phyloP scores from a whole-genome alignment of 2,888 invertebrate genomes.

The Drosophila trichaetosa region DNA sequence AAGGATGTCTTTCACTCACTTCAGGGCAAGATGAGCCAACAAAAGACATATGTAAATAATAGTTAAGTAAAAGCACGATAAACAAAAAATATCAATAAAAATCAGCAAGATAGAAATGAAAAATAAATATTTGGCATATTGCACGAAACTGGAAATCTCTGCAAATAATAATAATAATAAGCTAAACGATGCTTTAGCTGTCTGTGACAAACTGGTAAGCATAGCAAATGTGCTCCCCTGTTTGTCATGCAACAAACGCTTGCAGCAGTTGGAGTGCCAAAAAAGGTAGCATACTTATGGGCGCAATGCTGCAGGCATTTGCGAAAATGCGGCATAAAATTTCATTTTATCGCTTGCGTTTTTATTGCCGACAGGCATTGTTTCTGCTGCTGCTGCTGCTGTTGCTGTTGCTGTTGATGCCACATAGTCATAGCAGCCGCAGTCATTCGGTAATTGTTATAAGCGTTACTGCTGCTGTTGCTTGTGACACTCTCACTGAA shows the following conservation, averaged over 20 bases:
- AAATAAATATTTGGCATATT: neutral
- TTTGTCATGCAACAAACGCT: neutral
- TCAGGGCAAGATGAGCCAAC: neutral
- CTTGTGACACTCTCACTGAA: constrained; percentile 5
- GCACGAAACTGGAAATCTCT: neutral
- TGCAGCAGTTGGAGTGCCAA: constrained; percentile 20
- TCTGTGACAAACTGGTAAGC: constrained; percentile 4
- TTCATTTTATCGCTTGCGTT: constrained; percentile 76
- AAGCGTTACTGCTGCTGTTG: constrained; percentile 16
- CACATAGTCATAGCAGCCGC: constrained; percentile 14
- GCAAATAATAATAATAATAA: neutral
- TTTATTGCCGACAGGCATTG: constrained; percentile 62
- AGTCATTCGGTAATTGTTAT: constrained; percentile 43
- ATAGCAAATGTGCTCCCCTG: constrained; percentile 20
- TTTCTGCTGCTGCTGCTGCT: constrained; percentile 29
- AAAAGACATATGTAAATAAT: neutral
- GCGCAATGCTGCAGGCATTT: constrained; percentile 66
- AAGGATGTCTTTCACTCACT: neutral
- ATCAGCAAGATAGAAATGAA: neutral
- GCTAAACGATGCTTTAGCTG: neutral
- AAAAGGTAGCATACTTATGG: constrained; percentile 63
- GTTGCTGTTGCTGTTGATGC: constrained; percentile 1
- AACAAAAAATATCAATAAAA: neutral
- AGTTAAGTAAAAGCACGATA: neutral
- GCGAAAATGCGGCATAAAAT: constrained; percentile 80